Base-by-base conservation (phyloP, 2,888 invertebrate genomes). In the Cheilosia soror region DNA sequence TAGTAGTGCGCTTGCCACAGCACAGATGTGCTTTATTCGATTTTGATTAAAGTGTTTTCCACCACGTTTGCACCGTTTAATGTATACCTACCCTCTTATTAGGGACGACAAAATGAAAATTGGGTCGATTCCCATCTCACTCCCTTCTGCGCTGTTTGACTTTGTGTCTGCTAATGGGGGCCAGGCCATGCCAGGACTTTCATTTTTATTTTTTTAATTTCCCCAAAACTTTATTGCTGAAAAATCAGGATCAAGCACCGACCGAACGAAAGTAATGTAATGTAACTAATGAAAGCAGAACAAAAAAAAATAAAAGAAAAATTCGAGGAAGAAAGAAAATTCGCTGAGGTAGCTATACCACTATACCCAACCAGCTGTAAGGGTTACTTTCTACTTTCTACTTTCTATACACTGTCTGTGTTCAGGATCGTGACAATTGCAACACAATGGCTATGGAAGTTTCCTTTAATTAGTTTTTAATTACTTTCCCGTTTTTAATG, bases 401-500 rank as follows among this genome's bases (percentile, higher is more conserved):
- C n/a, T n/a, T n/a, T 20, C 20, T 29, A 29, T 37, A 37, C 37
- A 11, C n/a, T 31, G 49, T 33, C 37, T 7, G 15, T 44, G 31
- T 11, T 11, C 20, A 6, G 68, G 68, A 42, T 68, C 78, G 69
- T 71, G 78, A 73, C 79, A 72, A 79, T 73, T 79, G 72, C 58
- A 53, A 29, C 57, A 79, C 25, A 65, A 79, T 72, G 58, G 51
- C 15, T 65, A 20, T 20, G 51, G 29, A 58, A 66, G 65, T 47
- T 73, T 65, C 65, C 49, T 79, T 72, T 79, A 71, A 79, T 79
- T 66, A 79, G 73, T 60, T 73, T 79, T 79, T 79, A 79, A 79
- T 79, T 73, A 72, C 72, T 58, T 65, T 40, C 58, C 25, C 47
- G 58, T 31, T 51, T 62, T 63, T 57, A 77, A 53, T 62, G 69